These are phyloP conservation scores for Thysanoteuthis rhombus DNA, from an alignment of 2,888 invertebrate genomes.

Conservation along the genomic window DNA sequence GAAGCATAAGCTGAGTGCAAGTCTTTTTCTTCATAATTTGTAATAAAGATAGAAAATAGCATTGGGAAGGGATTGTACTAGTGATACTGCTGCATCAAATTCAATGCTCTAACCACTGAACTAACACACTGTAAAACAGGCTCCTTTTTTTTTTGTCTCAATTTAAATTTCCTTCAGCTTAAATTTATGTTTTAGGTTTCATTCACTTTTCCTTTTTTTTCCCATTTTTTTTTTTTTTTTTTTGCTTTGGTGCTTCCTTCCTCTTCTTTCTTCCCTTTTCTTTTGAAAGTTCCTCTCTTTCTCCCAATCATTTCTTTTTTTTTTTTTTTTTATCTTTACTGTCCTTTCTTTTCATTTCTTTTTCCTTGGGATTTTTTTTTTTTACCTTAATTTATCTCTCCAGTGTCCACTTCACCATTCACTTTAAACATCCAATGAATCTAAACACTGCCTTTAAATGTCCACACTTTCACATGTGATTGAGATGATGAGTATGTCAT, in stretches of 20 bases:
- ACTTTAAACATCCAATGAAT: neutral
- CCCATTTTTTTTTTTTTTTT: neutral
- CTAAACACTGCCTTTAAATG: conserved; percentile 12
- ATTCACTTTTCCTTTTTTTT: neutral
- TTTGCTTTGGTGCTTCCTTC: too few relatives aligned
- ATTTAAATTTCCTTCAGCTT: too few relatives aligned
- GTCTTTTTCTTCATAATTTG: too few relatives aligned
- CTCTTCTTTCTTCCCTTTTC: neutral
- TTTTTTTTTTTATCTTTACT: neutral
- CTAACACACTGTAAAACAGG: too few relatives aligned
- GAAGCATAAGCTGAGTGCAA: too few relatives aligned
- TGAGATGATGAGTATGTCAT: neutral
- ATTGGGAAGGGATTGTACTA: too few relatives aligned
- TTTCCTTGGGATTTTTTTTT: neutral
- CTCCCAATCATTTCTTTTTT: neutral
- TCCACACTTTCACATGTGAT: neutral
- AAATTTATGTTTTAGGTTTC: neutral
- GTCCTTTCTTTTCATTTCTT: neutral
- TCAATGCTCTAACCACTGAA: too few relatives aligned
- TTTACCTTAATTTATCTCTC: neutral
- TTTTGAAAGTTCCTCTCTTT: neutral
- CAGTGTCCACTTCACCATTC: neutral
- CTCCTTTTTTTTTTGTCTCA: too few relatives aligned
- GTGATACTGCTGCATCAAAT: too few relatives aligned
- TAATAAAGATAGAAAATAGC: too few relatives aligned